Evolutionary conservation across 2,797 vertebrate species (phyloP).

Genomic region (Parauchenoglanis punctatus): DNA sequence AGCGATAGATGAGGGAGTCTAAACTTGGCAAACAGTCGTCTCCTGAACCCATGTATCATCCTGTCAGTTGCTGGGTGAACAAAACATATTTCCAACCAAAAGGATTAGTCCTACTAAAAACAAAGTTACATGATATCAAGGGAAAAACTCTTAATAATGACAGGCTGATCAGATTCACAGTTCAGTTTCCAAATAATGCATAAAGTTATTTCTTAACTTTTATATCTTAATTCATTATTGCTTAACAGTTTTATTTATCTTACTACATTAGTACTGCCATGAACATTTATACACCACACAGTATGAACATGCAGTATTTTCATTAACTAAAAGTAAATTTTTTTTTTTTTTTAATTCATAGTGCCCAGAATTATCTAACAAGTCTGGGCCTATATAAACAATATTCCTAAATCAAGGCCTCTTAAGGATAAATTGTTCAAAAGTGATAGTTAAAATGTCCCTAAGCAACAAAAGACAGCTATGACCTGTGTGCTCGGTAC

Average conservation of each 20-base stretch:
- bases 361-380: conserved; percentile 64
- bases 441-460: conserved; percentile 63
- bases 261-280: not conserved
- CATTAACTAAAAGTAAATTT: not conserved
- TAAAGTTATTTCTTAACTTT: not conserved
- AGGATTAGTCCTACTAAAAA: conserved; percentile 16
- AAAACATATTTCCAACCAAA: conserved; percentile 16
- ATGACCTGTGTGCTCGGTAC: conserved; percentile 67
- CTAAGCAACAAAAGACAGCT: conserved; percentile 57
- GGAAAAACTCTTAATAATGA: not conserved
- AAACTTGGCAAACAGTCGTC: conserved; percentile 41
- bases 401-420: conserved; percentile 70
- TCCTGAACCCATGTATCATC: conserved; percentile 14
- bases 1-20: conserved; percentile 6
- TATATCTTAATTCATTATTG: not conserved
- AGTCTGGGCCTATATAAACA: conserved; percentile 65
- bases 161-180: not conserved
- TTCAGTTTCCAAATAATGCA: not conserved
- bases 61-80: conserved; percentile 22
- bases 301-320: not conserved
- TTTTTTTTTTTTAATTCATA: not conserved
- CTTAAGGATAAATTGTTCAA: conserved; percentile 63
- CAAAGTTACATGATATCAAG: not conserved
- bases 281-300: not conserved
- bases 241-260: not conserved